These are phyloP conservation scores for Lepidurus packardi DNA, from an alignment of 1,140 invertebrate species.

Conservation along the genomic window DNA sequence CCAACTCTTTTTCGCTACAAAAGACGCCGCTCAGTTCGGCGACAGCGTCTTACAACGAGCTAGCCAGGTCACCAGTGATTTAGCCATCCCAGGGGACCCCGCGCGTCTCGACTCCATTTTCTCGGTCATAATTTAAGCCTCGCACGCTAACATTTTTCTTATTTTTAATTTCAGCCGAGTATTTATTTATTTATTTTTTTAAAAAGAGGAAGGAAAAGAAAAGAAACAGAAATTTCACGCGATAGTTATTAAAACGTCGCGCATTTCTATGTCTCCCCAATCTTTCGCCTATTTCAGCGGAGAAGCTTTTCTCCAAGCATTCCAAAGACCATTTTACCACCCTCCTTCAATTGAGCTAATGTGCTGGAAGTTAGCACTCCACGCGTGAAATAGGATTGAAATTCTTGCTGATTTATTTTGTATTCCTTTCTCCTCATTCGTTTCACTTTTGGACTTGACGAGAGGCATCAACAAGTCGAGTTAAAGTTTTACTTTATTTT, in stretches of 20 bases:
- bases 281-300: neutral
- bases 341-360: neutral
- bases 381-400: conserved; percentile 10
- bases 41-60: conserved; percentile 6
- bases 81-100: conserved; percentile 5
- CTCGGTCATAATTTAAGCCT: neutral
- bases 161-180: neutral
- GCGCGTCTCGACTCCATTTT: neutral
- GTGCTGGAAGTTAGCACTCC: neutral
- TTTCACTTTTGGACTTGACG: neutral
- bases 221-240: no score
- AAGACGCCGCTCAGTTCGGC: neutral
- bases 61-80: conserved; percentile 2
- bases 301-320: neutral
- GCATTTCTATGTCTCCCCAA: no score
- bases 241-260: no score
- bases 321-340: neutral
- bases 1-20: conserved; percentile 19
- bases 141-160: conserved; percentile 10
- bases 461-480: no score
- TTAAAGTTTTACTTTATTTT: no score
- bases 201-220: no score
- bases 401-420: neutral
- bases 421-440: neutral
- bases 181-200: no score